Evolutionary conservation across 2,888 invertebrate species (phyloP), one percentile per base, ranked within the genome.

Genomic region (Drosophila fungiperda): DNA sequence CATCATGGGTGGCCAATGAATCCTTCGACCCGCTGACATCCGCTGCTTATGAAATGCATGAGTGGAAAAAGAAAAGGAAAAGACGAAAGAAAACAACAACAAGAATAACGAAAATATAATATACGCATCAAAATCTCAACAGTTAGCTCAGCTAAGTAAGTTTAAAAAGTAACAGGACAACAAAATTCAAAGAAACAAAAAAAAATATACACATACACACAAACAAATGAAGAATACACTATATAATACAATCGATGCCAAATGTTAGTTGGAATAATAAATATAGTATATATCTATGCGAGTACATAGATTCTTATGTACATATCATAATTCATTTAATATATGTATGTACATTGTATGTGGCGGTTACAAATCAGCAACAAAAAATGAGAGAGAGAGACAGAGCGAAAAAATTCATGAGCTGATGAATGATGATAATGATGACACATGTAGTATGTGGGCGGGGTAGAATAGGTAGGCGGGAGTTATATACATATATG

Each of bases 1-100:
- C 96, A 94, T 96, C 96, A 94, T 96, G 96, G 83, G 96, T 96
- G 94, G 96, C 96, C 93, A 96, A 95, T 87, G 96, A 96, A 93
- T 96, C 96, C 94, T 96, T 95, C 91, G 96, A 96, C 93, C 96
- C 96, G 95, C 96, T 96, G 94, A 96, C 95, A 94, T 96, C 96
- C 93, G 96, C 96, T 96, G 92, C 88, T 90, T 91, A 81, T 82
- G 79, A 89, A 89, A 91, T 89, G 91, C 92, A 91, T 92, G 89
- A 90, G 68, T 71, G 42, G 79, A 66, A 69, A 71, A 74, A 66
- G 58, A 72, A 70, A 74, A 64, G 69, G 40, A 35, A 60, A 60
- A 60, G 50, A 45, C 52, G 49, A 68, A 68, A 55, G 72, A 57
- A 67, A 76, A 74, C 74, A 78, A 73, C 64, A 64, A 71, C 20